Conservation (phyloP, 2,797 vertebrate genomes). For the Rhyacichthys aspro region DNA sequence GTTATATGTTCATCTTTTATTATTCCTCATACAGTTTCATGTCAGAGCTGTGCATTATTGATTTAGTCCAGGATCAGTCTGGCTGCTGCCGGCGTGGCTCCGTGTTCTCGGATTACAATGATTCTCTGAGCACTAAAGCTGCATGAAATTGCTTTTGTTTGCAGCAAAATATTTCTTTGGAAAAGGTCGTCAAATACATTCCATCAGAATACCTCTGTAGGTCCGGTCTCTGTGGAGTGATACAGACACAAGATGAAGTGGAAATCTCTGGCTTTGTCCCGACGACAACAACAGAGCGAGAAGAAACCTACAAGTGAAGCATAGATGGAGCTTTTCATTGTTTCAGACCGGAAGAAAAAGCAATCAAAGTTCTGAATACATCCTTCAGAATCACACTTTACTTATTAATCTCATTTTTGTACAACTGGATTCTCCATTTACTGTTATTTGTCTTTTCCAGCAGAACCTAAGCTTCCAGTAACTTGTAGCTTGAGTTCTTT, state of each 20-base stretch:
- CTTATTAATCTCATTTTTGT: too few relatives aligned
- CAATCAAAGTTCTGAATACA: conserved; percentile 4
- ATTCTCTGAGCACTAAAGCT: conserved; percentile 70
- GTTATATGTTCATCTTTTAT: conserved; percentile 24
- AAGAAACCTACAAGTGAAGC: conserved; percentile 2
- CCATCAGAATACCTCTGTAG: conserved; percentile 50
- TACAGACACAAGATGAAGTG: conserved; percentile 27
- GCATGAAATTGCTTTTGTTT: conserved; percentile 80
- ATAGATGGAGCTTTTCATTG: conserved; percentile 20
- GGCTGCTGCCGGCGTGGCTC: conserved; percentile 37
- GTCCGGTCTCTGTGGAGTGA: conserved; percentile 34
- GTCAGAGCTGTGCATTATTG: conserved; percentile 33
- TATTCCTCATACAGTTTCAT: conserved; percentile 20
- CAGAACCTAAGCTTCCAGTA: too few relatives aligned
- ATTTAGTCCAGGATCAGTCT: conserved; percentile 51
- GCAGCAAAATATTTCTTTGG: conserved; percentile 49
- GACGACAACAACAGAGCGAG: not conserved
- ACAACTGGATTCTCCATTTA: too few relatives aligned
- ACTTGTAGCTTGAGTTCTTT: too few relatives aligned
- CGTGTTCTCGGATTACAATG: conserved; percentile 66
- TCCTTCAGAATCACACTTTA: too few relatives aligned
- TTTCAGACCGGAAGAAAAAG: conserved; percentile 6
- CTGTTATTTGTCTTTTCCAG: too few relatives aligned
- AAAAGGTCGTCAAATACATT: conserved; percentile 45
- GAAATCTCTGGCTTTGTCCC: conserved; percentile 7